phyloP scores from a whole-genome alignment of 1,140 invertebrate species.

The Heliconius congener region DNA sequence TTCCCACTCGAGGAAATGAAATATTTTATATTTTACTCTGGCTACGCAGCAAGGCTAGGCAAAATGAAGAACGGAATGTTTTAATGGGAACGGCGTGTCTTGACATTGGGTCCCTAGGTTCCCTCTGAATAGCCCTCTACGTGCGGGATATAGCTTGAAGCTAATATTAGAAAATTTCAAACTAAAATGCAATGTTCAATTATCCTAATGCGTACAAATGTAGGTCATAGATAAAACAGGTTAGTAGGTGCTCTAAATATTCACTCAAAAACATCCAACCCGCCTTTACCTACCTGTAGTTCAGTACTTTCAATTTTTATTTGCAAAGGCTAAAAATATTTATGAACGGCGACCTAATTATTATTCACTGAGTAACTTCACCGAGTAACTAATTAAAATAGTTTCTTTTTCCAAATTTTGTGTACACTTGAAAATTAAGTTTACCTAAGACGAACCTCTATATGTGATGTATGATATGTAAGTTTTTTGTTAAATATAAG shows the following conservation, averaged over 20 bases:
- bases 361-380: neutral
- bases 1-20: too few species aligned
- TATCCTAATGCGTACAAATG: neutral
- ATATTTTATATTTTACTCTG: too few species aligned
- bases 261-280: conserved; percentile 1
- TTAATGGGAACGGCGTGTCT: too few species aligned
- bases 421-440: neutral
- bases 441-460: neutral
- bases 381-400: conserved; percentile 2
- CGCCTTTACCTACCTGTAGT: neutral
- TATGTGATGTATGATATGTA: neutral
- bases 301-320: conserved; percentile 4
- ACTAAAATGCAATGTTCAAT: neutral
- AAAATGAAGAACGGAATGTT: too few species aligned
- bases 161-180: neutral
- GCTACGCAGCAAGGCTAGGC: too few species aligned
- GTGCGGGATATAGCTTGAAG: too few species aligned
- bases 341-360: conserved; percentile 3
- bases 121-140: too few species aligned
- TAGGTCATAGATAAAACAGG: conserved; percentile 10
- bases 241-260: conserved; percentile 5
- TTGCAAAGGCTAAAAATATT: conserved; percentile 12
- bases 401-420: neutral
- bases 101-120: too few species aligned
- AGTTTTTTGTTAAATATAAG: neutral